These are phyloP conservation scores for Leptothorax acervorum DNA, from an alignment of 2,888 invertebrate species.

Conservation along the genomic window DNA sequence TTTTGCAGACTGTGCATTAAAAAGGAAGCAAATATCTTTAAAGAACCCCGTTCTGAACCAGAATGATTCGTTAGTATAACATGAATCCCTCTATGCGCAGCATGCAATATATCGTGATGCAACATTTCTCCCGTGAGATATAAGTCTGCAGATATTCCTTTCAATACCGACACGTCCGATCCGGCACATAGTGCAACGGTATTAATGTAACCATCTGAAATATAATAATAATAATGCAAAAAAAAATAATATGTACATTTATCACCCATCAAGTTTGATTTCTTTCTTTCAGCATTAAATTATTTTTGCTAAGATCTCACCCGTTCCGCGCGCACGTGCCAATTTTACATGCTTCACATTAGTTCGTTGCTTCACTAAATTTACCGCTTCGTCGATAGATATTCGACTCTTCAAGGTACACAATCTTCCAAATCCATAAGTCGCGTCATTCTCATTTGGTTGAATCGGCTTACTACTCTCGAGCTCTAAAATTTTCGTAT, in stretches of 20 bases:
- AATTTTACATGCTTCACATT: conserved; percentile 90
- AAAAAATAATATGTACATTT: neutral
- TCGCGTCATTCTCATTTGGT: no score
- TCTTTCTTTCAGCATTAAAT: conserved; percentile 3
- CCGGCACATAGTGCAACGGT: conserved; percentile 96
- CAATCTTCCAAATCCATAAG: no score
- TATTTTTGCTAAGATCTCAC: conserved; percentile 76
- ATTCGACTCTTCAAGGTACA: no score
- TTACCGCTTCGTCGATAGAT: conserved; percentile 88
- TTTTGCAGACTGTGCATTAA: conserved; percentile 85
- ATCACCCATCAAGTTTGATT: neutral
- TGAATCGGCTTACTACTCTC: no score
- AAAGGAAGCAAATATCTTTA: conserved; percentile 88
- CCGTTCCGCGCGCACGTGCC: conserved; percentile 87
- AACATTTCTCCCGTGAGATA: conserved; percentile 97
- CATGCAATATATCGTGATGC: conserved; percentile 97
- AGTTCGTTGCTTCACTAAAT: conserved; percentile 90
- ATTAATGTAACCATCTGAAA: conserved; percentile 86
- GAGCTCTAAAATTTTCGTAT: no score
- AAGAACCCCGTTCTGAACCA: conserved; percentile 96
- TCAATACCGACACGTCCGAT: conserved; percentile 93
- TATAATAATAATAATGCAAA: neutral
- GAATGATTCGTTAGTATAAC: conserved; percentile 97
- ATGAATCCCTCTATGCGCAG: conserved; percentile 91
- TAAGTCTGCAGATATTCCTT: conserved; percentile 91